phyloP scores from a whole-genome alignment of 2,113 vertebrate genomes.

The Passer domesticus region DNA sequence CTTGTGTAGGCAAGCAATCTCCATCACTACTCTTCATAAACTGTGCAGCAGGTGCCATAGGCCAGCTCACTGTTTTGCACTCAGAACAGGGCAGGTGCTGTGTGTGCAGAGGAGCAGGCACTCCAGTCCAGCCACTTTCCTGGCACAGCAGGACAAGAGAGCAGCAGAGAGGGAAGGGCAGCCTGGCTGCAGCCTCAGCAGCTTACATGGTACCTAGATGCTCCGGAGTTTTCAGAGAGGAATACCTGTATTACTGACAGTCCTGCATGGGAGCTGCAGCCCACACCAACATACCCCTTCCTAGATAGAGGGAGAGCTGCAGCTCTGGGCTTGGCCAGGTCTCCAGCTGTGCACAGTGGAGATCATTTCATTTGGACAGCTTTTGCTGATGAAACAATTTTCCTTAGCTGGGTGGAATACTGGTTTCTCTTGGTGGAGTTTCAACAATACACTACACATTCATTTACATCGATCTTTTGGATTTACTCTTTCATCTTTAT shows the following conservation, averaged over 20 bases:
- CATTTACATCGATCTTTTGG: background rate
- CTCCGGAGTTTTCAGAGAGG: background rate
- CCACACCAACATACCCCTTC: background rate
- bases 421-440: background rate
- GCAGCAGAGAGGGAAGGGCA: background rate
- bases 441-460: background rate
- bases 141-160: background rate
- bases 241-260: background rate
- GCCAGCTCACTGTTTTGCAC: background rate
- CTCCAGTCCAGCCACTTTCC: background rate
- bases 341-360: background rate
- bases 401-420: background rate
- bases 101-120: background rate
- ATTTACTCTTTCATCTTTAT: background rate
- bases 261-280: background rate
- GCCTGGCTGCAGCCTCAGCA: fast-evolving
- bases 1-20: background rate
- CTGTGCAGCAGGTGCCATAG: background rate
- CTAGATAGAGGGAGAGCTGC: fast-evolving
- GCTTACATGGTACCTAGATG: fast-evolving
- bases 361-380: background rate
- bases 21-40: fast-evolving
- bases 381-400: background rate
- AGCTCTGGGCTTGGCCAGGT: background rate
- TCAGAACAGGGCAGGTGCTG: background rate